Percentiles rank a stretch among this genome's conserved stretches.
Evolutionary conservation across 1,140 invertebrate species (phyloP).

Genomic region (Chironomus striatipennis): DNA sequence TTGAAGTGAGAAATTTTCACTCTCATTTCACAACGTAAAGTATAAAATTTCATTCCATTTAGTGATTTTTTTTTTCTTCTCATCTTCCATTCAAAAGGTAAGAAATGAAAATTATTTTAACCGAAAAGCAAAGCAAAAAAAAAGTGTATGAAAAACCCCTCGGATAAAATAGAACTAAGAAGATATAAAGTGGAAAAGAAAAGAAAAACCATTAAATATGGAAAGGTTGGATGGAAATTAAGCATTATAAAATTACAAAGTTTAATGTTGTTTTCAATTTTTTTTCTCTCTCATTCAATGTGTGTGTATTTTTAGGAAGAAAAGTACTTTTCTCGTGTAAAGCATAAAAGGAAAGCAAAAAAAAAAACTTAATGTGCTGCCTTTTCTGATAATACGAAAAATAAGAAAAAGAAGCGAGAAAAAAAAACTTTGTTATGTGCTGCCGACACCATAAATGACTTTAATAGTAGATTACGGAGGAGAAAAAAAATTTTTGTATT

Average conservation of each 20-base stretch:
- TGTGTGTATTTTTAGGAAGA: background rate
- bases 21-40: too few species aligned
- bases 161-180: background rate
- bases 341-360: background rate
- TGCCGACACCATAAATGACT: background rate
- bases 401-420: too few species aligned
- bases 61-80: background rate
- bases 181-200: background rate
- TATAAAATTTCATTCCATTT: background rate
- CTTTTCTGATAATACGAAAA: background rate
- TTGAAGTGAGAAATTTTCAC: background rate
- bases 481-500: background rate
- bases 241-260: constrained; percentile 20
- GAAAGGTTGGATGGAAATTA: constrained; percentile 22
- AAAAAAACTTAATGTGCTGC: constrained; percentile 11
- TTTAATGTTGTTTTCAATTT: constrained; percentile 22
- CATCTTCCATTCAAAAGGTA: too few species aligned
- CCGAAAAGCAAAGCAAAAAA: background rate
- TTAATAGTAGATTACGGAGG: constrained; percentile 1
- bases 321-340: background rate
- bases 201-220: constrained; percentile 21
- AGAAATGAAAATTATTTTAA: background rate
- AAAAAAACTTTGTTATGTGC: too few species aligned
- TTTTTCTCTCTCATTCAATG: background rate
- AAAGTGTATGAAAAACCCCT: background rate